Conservation (phyloP, 2,888 invertebrate species). For the Peribatodes rhomboidaria region DNA sequence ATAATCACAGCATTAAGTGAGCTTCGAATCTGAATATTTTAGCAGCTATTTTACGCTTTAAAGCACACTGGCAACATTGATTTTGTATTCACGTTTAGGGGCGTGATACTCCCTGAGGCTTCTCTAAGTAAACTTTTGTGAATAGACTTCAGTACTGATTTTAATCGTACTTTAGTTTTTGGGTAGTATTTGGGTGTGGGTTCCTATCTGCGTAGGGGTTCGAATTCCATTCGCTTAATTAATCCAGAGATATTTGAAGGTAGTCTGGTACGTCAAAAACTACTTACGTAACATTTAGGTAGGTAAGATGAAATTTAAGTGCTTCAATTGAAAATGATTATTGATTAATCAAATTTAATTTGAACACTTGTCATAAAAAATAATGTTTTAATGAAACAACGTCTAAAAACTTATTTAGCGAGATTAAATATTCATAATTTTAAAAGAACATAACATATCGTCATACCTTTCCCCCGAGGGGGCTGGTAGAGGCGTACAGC, state of each 20-base stretch:
- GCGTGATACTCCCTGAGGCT: slow-evolving; percentile 26
- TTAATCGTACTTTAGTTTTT: slow-evolving; percentile 12
- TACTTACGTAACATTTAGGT: neutral
- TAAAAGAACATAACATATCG: no score
- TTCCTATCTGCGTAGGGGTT: neutral
- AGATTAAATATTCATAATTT: no score
- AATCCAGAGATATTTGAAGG: slow-evolving; percentile 10
- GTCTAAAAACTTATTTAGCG: no score
- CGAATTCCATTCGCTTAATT: slow-evolving; percentile 27
- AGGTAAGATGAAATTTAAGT: neutral
- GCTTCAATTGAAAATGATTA: no score
- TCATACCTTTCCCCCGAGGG: no score
- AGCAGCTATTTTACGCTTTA: slow-evolving; percentile 41
- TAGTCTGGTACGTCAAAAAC: neutral
- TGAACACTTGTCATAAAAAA: no score
- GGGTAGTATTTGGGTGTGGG: neutral
- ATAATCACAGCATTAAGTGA: slow-evolving; percentile 34
- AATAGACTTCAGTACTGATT: slow-evolving; percentile 38
- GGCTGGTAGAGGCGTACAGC: no score
- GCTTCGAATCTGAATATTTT: slow-evolving; percentile 46
- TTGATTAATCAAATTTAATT: no score
- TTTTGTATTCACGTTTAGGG: slow-evolving; percentile 41
- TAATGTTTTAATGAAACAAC: no score
- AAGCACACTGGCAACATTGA: slow-evolving; percentile 44
- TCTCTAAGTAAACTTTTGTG: slow-evolving; percentile 32